Evolutionary conservation across 2,113 vertebrate species (phyloP).

Genomic region (Pseudois nayaur): DNA sequence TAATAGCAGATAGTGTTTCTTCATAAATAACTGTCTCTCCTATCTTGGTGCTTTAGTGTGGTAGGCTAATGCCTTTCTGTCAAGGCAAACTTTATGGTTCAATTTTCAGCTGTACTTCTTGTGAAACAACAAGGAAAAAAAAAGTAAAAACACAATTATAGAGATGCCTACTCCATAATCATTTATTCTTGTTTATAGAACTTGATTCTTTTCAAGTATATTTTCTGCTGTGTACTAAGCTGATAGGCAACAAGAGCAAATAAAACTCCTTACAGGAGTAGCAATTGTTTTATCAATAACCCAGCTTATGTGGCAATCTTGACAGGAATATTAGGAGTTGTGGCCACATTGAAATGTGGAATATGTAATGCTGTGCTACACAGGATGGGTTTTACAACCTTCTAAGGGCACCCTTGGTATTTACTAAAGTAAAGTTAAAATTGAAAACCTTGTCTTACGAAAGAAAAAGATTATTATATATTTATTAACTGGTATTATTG

Average conservation of each 20-base stretch:
- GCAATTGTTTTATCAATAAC: slow-evolving; percentile 36
- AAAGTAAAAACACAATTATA: slow-evolving; percentile 46
- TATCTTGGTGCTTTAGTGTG: slow-evolving; percentile 55
- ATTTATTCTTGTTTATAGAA: slow-evolving; percentile 50
- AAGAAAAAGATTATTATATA: background rate
- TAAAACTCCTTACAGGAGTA: background rate
- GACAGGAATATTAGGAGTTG: background rate
- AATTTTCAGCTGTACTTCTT: slow-evolving; percentile 52
- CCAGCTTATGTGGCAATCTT: background rate
- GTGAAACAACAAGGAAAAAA: slow-evolving; percentile 33
- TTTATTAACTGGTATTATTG: background rate
- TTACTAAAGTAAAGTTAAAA: background rate
- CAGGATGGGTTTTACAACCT: background rate
- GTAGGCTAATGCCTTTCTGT: slow-evolving; percentile 60
- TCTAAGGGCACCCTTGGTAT: background rate
- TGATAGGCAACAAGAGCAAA: background rate
- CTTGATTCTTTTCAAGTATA: slow-evolving; percentile 42
- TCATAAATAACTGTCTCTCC: slow-evolving; percentile 67
- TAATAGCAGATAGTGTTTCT: slow-evolving; percentile 60
- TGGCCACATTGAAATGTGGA: background rate
- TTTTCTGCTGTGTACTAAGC: slow-evolving; percentile 26
- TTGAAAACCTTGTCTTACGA: background rate
- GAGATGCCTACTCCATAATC: slow-evolving; percentile 51
- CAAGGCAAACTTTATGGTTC: slow-evolving; percentile 68
- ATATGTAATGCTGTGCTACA: background rate